These are phyloP conservation scores for Uromys caudimaculatus DNA, from an alignment of 2,797 vertebrate genomes.

Conservation along the genomic window DNA sequence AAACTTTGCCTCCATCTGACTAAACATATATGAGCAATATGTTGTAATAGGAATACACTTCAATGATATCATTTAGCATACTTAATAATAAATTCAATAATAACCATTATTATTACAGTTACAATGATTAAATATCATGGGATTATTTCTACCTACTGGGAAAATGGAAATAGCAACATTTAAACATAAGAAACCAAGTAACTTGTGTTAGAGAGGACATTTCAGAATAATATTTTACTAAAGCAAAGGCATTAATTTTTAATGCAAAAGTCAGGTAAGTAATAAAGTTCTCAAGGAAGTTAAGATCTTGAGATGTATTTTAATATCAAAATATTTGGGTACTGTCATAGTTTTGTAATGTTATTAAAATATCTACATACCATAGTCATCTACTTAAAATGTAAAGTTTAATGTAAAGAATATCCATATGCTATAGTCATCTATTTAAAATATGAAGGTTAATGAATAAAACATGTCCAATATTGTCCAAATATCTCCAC, in stretches of 20 bases:
- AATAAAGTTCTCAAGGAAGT: conserved; percentile 24
- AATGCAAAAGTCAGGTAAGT: background rate
- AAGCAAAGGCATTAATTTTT: conserved; percentile 17
- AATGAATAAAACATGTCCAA: background rate
- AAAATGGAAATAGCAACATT: conserved; percentile 44
- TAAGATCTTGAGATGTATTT: background rate
- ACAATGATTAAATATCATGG: background rate
- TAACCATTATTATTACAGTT: background rate
- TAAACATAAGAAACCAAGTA: conserved; percentile 12
- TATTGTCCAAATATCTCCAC: background rate
- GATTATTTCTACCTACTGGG: conserved; percentile 13
- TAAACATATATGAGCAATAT: conserved; percentile 16
- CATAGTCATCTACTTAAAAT: background rate
- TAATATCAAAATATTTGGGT: background rate
- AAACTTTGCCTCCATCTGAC: background rate
- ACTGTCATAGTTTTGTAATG: background rate
- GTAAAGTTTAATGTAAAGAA: background rate
- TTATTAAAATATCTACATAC: background rate
- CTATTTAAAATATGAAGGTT: too few relatives aligned
- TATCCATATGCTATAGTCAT: too few relatives aligned
- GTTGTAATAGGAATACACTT: background rate
- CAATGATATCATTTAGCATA: background rate
- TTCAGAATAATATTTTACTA: conserved; percentile 45
- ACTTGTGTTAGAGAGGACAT: background rate
- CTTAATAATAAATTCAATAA: conserved; percentile 1